Percentiles rank a stretch among this genome's conserved stretches.
Evolutionary conservation across 1,140 invertebrate genomes (phyloP).

Genomic region (Caenorhabditis latens): DNA sequence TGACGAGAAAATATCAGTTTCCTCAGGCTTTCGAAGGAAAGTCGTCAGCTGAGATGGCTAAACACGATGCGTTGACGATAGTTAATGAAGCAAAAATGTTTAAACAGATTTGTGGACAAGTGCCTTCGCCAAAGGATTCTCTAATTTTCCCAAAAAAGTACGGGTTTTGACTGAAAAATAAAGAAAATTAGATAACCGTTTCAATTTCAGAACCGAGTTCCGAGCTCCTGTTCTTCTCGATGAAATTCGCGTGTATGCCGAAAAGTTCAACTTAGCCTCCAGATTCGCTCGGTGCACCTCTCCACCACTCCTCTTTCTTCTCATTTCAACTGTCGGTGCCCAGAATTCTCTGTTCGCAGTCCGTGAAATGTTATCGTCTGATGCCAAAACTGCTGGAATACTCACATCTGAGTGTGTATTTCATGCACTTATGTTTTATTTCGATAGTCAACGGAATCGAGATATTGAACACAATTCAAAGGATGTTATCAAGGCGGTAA

Average conservation of each 20-base stretch:
- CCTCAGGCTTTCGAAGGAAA: slow-evolving; percentile 4
- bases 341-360: slow-evolving; percentile 7
- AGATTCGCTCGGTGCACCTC: not conserved
- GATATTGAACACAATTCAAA: slow-evolving; percentile 18
- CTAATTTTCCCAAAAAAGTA: not conserved
- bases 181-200: not conserved
- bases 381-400: not conserved
- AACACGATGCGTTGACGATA: not conserved
- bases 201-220: not conserved
- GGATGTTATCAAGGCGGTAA: slow-evolving; percentile 22
- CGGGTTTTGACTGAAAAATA: not conserved
- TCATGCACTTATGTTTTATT: slow-evolving; percentile 23
- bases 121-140: not conserved
- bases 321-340: not conserved
- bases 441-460: slow-evolving; percentile 11
- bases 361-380: slow-evolving; percentile 15
- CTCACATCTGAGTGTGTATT: slow-evolving; percentile 10
- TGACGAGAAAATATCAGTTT: not conserved
- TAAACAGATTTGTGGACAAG: not conserved
- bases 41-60: not conserved
- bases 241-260: not conserved
- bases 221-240: not conserved
- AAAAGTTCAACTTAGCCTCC: not conserved
- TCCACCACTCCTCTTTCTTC: not conserved
- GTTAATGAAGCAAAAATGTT: not conserved